Evolutionary conservation across 35 echinoderm and acorn worm species (phyloP), one percentile per base, ranked within the genome.

Genomic region (Holothuria glaberrima): DNA sequence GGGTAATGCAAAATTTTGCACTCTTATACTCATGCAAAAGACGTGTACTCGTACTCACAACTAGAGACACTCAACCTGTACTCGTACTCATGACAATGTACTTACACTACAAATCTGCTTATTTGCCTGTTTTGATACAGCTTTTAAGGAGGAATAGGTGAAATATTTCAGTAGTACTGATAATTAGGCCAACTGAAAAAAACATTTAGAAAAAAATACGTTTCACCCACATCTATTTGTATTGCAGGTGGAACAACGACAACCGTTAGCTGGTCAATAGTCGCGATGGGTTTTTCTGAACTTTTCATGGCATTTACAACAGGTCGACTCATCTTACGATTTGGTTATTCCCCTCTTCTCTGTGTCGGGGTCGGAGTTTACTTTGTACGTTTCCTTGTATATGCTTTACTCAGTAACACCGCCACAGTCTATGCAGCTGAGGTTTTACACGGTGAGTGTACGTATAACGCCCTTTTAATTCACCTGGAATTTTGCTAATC

Each of bases 321-420:
- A 5, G 60, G 61, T 20, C 14, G 54, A 17, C 62, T 87, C 24
- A 87, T 87, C 30, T 34, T 87, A n/a, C 61, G 30, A 36, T 87
- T 87, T 62, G 85, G 85, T 46, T 87, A 87, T 28, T 87, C 85
- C 19, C 85, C 85, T 21, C 20, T 87, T 32, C 85, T 87, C 21
- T 69, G 85, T 52, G 66, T 71, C 0, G 85, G 85, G 61, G 85
- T 87, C 28, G 85, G 85, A 10, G 85, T 87, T 38, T 87, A 87
- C 30, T 87, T 87, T 28, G 44, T 87, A 36, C 85, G 85, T 16
- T 87, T 46, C 44, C 65, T 87, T 3, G 41, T 87, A 9, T 87
- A 87, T 59, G 85, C 85, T 29, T 50, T 87, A 22, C 60, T 87
- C 9, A 87, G 85, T 29, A 87, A 71, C 64, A 87, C 61, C 26